Percentiles rank a stretch among this genome's conserved stretches.
Conservation (phyloP, 2,113 vertebrate genomes). For the Drymodes brunneopygia region DNA sequence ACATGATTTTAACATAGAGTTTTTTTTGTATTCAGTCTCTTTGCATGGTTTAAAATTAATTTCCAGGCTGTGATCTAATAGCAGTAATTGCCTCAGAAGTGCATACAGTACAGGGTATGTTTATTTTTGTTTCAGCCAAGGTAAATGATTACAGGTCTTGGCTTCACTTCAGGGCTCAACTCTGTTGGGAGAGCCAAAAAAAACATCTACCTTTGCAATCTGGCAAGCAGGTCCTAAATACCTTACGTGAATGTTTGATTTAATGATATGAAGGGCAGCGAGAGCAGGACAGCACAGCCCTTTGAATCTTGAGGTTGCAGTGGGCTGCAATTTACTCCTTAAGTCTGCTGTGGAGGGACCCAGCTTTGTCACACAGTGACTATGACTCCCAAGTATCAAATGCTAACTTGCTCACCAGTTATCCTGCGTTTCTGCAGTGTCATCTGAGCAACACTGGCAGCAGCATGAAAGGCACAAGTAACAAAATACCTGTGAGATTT, state of each 20-base stretch:
- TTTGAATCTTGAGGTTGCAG: neutral
- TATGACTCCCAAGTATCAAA: neutral
- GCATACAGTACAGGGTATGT: neutral
- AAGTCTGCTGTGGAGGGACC: neutral
- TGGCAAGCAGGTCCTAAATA: slow-evolving; percentile 48
- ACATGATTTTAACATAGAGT: neutral
- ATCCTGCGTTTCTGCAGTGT: neutral
- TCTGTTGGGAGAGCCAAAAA: slow-evolving; percentile 51
- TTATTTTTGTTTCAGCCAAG: slow-evolving; percentile 64
- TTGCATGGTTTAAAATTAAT: slow-evolving; percentile 28
- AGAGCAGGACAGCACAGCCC: neutral
- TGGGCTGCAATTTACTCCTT: neutral
- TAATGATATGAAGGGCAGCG: neutral
- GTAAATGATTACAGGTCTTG: slow-evolving; percentile 54
- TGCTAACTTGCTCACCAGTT: neutral
- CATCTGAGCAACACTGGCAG: neutral
- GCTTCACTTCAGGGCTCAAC: slow-evolving; percentile 49
- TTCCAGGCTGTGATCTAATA: slow-evolving; percentile 62
- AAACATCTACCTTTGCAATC: slow-evolving; percentile 64
- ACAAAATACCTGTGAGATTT: neutral
- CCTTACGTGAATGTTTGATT: neutral
- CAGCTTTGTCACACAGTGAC: neutral
- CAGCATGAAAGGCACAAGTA: neutral
- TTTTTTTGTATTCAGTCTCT: neutral
- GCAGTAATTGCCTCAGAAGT: slow-evolving; percentile 63